Percentiles rank a stretch among this genome's conserved stretches.
Conservation (phyloP, 2,888 invertebrate species). For the Cosmia trapezina region DNA sequence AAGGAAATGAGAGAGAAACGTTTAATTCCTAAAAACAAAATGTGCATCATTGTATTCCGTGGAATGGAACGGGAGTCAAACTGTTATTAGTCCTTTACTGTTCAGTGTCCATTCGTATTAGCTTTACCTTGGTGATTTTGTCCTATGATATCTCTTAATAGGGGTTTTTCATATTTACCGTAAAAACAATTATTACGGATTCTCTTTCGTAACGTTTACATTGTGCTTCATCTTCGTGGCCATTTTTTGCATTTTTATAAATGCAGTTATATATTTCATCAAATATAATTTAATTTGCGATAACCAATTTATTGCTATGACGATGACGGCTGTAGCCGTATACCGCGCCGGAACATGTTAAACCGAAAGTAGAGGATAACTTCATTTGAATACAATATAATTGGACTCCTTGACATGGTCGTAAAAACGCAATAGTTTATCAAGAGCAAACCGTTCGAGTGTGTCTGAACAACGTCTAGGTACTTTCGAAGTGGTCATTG, state of each 20-base stretch:
- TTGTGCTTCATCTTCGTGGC: background rate
- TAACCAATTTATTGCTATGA: too few species aligned
- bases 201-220: background rate
- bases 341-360: too few species aligned
- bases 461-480: slow-evolving; percentile 78
- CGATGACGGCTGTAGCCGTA: too few species aligned
- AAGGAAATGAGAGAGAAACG: slow-evolving; percentile 57
- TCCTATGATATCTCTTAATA: slow-evolving; percentile 2
- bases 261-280: slow-evolving; percentile 4
- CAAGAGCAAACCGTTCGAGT: slow-evolving; percentile 69
- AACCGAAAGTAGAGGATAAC: slow-evolving; percentile 41
- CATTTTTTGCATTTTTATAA: background rate
- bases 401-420: slow-evolving; percentile 35
- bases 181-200: background rate
- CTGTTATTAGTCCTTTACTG: slow-evolving; percentile 45
- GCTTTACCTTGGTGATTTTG: slow-evolving; percentile 28
- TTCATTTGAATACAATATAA: slow-evolving; percentile 44
- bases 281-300: background rate
- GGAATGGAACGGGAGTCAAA: slow-evolving; percentile 39
- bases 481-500: slow-evolving; percentile 87
- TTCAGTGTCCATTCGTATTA: slow-evolving; percentile 31
- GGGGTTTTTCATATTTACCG: background rate
- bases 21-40: slow-evolving; percentile 58
- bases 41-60: slow-evolving; percentile 57
- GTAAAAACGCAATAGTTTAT: slow-evolving; percentile 47